phyloP scores from a whole-genome alignment of 2,113 vertebrate species.

The Madoqua kirkii region DNA sequence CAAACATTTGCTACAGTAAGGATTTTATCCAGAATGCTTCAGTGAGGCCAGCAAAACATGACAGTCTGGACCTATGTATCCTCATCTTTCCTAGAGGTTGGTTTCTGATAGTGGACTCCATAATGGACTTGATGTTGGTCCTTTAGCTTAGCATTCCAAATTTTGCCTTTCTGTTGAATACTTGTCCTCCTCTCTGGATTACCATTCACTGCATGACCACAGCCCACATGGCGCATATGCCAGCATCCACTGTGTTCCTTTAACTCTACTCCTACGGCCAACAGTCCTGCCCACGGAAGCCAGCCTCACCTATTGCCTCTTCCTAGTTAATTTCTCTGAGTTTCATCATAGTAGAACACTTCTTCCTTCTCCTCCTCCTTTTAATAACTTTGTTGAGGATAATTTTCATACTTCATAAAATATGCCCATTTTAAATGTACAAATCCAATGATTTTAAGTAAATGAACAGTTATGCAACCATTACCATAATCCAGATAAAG shows the following conservation, averaged over 20 bases:
- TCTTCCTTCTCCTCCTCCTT: neutral
- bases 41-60: neutral
- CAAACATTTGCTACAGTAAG: neutral
- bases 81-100: neutral
- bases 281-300: neutral
- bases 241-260: neutral
- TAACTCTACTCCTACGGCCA: neutral
- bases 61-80: neutral
- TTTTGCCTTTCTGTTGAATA: neutral
- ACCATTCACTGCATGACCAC: neutral
- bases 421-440: neutral
- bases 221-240: neutral
- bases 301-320: neutral
- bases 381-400: neutral
- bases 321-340: neutral
- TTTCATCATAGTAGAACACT: neutral
- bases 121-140: neutral
- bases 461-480: neutral
- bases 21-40: neutral
- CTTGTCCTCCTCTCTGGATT: neutral
- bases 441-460: neutral
- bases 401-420: neutral
- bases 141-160: neutral
- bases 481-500: neutral
- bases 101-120: neutral